These are phyloP conservation scores for Triplophysa rosa DNA, from an alignment of 2,113 vertebrate species.

Conservation along the genomic window DNA sequence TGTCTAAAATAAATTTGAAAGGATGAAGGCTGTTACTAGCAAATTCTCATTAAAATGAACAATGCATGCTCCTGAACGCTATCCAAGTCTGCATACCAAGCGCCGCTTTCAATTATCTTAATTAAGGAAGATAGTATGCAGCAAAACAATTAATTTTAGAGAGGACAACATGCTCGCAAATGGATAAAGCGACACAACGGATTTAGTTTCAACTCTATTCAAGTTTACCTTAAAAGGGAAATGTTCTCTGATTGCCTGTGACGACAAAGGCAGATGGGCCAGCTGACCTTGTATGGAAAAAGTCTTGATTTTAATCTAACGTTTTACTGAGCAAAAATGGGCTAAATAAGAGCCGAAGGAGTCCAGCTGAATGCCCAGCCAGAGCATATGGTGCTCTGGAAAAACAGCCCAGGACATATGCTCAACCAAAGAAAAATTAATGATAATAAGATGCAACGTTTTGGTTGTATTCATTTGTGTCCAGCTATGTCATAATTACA, in stretches of 20 bases:
- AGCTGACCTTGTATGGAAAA: constrained; percentile 3
- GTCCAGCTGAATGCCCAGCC: constrained; percentile 26
- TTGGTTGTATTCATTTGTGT: constrained; percentile 49
- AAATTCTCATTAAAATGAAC: constrained; percentile 57
- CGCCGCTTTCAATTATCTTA: constrained; percentile 67
- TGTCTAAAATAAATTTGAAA: constrained; percentile 14
- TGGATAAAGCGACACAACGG: constrained; percentile 14
- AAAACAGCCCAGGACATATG: constrained; percentile 35
- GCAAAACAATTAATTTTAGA: constrained; percentile 63
- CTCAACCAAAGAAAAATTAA: constrained; percentile 27
- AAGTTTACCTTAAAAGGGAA: constrained; percentile 13
- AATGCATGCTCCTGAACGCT: constrained; percentile 41
- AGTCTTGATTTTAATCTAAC: constrained; percentile 16
- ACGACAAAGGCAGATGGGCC: constrained; percentile 43
- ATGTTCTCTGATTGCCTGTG: background rate
- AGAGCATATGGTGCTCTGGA: constrained; percentile 38
- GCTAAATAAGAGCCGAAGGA: constrained; percentile 36
- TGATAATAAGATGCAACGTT: constrained; percentile 43
- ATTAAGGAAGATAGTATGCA: constrained; percentile 66
- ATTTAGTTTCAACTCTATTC: background rate
- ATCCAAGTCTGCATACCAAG: constrained; percentile 48
- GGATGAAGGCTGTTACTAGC: constrained; percentile 4
- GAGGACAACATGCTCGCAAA: constrained; percentile 49
- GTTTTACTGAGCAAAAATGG: constrained; percentile 33
- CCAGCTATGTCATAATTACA: constrained; percentile 40